These are phyloP conservation scores for Erannis defoliaria DNA, from an alignment of 2,888 invertebrate genomes.

Conservation along the genomic window DNA sequence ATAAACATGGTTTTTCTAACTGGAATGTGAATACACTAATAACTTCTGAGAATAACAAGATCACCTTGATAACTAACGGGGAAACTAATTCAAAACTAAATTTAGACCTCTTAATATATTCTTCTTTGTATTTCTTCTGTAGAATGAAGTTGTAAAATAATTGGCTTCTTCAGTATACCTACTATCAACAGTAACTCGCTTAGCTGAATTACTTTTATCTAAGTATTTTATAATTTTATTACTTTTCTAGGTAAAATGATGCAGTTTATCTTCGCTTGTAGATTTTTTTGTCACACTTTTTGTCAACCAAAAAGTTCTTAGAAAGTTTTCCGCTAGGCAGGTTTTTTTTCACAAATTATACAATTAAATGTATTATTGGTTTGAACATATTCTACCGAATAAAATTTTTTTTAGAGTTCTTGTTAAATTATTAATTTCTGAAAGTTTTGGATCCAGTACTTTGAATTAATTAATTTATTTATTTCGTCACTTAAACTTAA, in stretches of 20 bases:
- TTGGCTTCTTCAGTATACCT: conserved; percentile 2
- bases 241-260: conserved; percentile 9
- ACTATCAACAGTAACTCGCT: conserved; percentile 5
- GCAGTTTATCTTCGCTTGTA: not conserved
- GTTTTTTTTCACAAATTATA: not conserved
- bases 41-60: conserved; percentile 26
- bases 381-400: not conserved
- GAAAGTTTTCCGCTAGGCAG: conserved; percentile 1
- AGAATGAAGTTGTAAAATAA: not conserved
- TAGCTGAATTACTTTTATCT: conserved; percentile 8
- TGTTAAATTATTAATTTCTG: not conserved
- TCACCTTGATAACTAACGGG: conserved; percentile 34
- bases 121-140: conserved; percentile 16
- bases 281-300: conserved; percentile 6
- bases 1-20: conserved; percentile 26
- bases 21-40: conserved; percentile 33
- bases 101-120: conserved; percentile 1
- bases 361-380: not conserved
- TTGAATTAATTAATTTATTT: not conserved
- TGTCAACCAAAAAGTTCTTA: conserved; percentile 2
- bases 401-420: no score
- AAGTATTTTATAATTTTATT: conserved; percentile 2
- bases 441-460: not conserved
- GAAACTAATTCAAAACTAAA: conserved; percentile 28
- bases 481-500: not conserved